These are phyloP conservation scores for Muscicapa comitata DNA, from an alignment of 2,797 vertebrate genomes.

Conservation along the genomic window DNA sequence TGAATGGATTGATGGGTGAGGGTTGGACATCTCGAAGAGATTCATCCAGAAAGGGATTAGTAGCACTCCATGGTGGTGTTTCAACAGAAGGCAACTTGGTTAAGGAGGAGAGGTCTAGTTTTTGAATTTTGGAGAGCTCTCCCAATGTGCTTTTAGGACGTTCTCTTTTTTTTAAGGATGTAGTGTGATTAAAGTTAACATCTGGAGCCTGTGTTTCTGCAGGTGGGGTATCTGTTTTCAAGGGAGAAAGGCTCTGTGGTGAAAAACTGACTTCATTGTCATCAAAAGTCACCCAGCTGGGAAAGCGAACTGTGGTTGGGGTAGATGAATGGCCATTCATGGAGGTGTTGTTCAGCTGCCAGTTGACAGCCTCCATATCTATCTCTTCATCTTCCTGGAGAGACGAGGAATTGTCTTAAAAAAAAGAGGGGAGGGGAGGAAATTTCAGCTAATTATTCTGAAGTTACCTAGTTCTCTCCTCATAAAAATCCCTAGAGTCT, in stretches of 20 bases:
- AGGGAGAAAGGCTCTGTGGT: constrained; percentile 58
- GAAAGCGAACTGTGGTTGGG: constrained; percentile 75
- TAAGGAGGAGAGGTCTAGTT: constrained; percentile 74
- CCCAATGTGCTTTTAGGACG: constrained; percentile 78
- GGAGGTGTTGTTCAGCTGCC: constrained; percentile 70
- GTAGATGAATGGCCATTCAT: constrained; percentile 74
- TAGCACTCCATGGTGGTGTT: constrained; percentile 78
- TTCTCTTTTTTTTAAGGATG: constrained; percentile 79
- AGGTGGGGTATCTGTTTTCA: constrained; percentile 56
- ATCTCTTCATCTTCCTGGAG: constrained; percentile 86
- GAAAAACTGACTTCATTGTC: constrained; percentile 76
- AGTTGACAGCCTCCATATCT: constrained; percentile 82
- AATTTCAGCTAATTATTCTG: constrained; percentile 36
- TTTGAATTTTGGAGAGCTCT: constrained; percentile 79
- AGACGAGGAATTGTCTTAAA: constrained; percentile 80
- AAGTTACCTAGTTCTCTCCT: neutral
- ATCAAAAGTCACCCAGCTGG: constrained; percentile 90
- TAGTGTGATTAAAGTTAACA: constrained; percentile 67
- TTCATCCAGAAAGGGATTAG: constrained; percentile 86
- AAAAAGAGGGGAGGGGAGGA: constrained; percentile 41
- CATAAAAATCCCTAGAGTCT: neutral
- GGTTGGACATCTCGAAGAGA: constrained; percentile 82
- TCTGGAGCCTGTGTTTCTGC: constrained; percentile 62
- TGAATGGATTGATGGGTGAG: constrained; percentile 88
- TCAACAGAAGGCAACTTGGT: constrained; percentile 71